These are phyloP conservation scores for Cromileptes altivelis DNA, from an alignment of 2,113 vertebrate genomes.

Conservation along the genomic window DNA sequence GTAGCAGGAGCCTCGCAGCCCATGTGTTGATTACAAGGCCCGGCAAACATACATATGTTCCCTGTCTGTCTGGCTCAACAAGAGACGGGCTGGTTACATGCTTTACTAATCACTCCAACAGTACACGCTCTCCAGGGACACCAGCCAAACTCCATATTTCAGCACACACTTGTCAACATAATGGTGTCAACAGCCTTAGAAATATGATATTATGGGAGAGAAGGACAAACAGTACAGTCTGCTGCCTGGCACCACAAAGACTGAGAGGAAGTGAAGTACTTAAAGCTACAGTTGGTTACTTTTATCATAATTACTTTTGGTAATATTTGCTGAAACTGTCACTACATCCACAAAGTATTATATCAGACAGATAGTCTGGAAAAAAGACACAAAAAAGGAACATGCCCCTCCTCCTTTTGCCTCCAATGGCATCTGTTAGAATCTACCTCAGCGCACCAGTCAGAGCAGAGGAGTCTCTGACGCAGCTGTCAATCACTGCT, in stretches of 20 bases:
- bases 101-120: slow-evolving; percentile 77
- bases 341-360: no score
- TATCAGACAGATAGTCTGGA: no score
- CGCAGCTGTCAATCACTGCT: no score
- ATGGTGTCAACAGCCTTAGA: slow-evolving; percentile 47
- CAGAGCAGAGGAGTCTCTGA: no score
- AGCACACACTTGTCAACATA: slow-evolving; percentile 55
- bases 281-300: no score
- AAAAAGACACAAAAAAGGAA: no score
- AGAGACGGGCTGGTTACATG: slow-evolving; percentile 63
- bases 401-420: no score
- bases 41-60: slow-evolving; percentile 75
- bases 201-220: slow-evolving; percentile 43
- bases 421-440: no score
- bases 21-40: slow-evolving; percentile 77
- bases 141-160: slow-evolving; percentile 59
- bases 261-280: neutral
- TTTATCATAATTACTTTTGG: no score
- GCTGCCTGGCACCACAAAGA: slow-evolving; percentile 13
- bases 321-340: no score
- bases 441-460: no score
- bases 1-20: slow-evolving; percentile 42
- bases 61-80: slow-evolving; percentile 70
- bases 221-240: slow-evolving; percentile 38
- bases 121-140: slow-evolving; percentile 64